Evolutionary conservation across 2,888 invertebrate genomes (phyloP).

Genomic region (Elgonia sp.): DNA sequence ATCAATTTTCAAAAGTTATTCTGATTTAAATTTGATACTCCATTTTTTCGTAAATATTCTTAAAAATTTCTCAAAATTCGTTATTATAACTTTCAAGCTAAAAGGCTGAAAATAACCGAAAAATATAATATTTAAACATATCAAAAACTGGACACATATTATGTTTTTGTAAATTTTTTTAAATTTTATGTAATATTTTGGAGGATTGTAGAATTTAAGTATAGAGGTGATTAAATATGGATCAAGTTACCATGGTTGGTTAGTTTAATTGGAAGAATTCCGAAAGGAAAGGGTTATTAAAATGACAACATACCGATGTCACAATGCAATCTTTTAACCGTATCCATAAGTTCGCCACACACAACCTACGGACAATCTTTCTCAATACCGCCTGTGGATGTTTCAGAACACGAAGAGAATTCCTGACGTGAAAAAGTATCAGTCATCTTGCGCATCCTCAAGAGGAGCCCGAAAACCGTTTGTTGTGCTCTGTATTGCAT

Average conservation of each 20-base stretch:
- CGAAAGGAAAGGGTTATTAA: constrained; percentile 64
- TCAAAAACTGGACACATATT: no score
- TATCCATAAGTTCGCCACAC: constrained; percentile 51
- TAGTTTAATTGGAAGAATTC: constrained; percentile 62
- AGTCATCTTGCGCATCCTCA: constrained; percentile 61
- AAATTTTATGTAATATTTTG: no score
- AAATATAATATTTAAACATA: no score
- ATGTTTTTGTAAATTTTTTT: no score
- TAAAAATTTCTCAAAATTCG: no score
- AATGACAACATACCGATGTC: constrained; percentile 73
- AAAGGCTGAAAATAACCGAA: no score
- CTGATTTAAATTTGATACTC: no score
- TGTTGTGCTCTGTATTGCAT: constrained; percentile 51
- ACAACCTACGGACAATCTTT: constrained; percentile 57
- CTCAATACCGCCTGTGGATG: constrained; percentile 66
- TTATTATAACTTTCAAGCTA: no score
- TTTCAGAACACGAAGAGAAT: constrained; percentile 63
- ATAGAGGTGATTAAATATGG: constrained; percentile 39
- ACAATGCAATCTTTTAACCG: constrained; percentile 66
- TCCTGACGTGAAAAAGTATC: constrained; percentile 63
- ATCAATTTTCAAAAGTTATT: no score
- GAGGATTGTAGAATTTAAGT: no score
- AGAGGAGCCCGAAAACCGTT: constrained; percentile 54
- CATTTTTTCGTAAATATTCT: no score
- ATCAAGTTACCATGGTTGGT: constrained; percentile 45